Evolutionary conservation across 1,140 invertebrate species (phyloP).

Genomic region (Solen grandis): DNA sequence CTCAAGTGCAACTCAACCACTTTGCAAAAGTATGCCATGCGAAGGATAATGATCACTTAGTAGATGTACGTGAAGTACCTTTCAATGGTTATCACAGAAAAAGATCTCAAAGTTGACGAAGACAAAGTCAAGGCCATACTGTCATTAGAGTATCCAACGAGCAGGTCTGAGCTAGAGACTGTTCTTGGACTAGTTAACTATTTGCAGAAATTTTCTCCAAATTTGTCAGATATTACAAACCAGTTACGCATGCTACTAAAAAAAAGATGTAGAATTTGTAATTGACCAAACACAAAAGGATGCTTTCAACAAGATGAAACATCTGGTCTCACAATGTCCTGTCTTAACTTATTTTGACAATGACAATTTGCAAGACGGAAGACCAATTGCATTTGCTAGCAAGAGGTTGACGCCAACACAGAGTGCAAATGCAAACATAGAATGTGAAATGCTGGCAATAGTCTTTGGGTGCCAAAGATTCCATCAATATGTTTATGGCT

Average conservation of each 20-base stretch:
- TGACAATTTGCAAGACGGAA: not conserved
- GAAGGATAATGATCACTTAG: no score
- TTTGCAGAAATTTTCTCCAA: slow-evolving; percentile 80
- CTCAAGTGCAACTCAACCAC: no score
- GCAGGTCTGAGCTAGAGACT: slow-evolving; percentile 22
- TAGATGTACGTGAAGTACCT: slow-evolving; percentile 18
- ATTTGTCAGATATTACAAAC: slow-evolving; percentile 75
- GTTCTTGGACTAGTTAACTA: slow-evolving; percentile 69
- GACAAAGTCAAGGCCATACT: slow-evolving; percentile 48
- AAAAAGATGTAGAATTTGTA: slow-evolving; percentile 60
- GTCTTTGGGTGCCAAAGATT: slow-evolving; percentile 3
- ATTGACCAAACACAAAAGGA: slow-evolving; percentile 55
- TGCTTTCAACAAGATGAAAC: slow-evolving; percentile 30
- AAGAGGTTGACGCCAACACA: not conserved
- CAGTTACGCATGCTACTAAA: slow-evolving; percentile 76
- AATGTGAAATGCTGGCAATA: slow-evolving; percentile 24
- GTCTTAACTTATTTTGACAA: slow-evolving; percentile 30
- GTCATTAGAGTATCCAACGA: slow-evolving; percentile 32
- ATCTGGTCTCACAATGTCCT: slow-evolving; percentile 6
- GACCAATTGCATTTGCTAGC: not conserved
- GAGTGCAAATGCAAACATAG: slow-evolving; percentile 15
- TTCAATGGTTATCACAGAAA: slow-evolving; percentile 70
- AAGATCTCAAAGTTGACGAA: slow-evolving; percentile 59
- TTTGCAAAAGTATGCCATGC: no score
- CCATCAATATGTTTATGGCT: slow-evolving; percentile 37